Base-by-base conservation (phyloP, 2,797 vertebrate species). In the Epinephelus coioides region DNA sequence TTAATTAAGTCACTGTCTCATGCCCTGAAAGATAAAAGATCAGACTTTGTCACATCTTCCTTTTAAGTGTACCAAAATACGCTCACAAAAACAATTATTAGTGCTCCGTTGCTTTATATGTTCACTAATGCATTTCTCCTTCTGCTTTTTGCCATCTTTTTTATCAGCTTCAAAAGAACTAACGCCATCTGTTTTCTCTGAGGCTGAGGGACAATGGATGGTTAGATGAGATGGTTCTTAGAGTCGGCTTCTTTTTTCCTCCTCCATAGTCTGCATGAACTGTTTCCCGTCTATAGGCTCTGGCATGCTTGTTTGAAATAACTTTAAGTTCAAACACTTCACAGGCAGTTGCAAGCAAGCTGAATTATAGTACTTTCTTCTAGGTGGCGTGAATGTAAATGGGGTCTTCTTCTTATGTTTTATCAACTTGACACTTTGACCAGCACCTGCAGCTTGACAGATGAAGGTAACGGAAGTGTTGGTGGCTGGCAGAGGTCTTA, bases 141-240 rank as follows among this genome's bases (percentile, higher is more conserved):
- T 77, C 17, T 75, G 66, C 23, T 70, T 79, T 80, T 50, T 43
- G 13, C 14, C 21, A 50, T 76, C 23, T 79, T 71, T 70, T 88
- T 79, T 73, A 66, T 70, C 54, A n/a, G 59, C 73, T 76, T 77
- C 55, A 82, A 72, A 81, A 63, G 55, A 44, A 54, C 60, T 14
- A 51, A 54, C 23, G 43, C 81, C 89, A 89, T 87, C 81, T 84
- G 86, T 86, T 88, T 76, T 61, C 67, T 82, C 54, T 79, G 55
- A 85, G 72, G 76, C 75, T 54, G 64, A 74, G 56, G 69, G 78
- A 85, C 81, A 83, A 80, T 80, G 27, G 78, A 68, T 56, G 30
- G 27, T 49, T 71, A 54, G 65, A 84, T 63, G 56, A 68, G 64
- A 60, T 53, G 59, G 51, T 79, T 70, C 62, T 81, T 23, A 43